Evolutionary conservation across 2,888 invertebrate genomes (phyloP).

Genomic region (Eugnorisma glareosa): DNA sequence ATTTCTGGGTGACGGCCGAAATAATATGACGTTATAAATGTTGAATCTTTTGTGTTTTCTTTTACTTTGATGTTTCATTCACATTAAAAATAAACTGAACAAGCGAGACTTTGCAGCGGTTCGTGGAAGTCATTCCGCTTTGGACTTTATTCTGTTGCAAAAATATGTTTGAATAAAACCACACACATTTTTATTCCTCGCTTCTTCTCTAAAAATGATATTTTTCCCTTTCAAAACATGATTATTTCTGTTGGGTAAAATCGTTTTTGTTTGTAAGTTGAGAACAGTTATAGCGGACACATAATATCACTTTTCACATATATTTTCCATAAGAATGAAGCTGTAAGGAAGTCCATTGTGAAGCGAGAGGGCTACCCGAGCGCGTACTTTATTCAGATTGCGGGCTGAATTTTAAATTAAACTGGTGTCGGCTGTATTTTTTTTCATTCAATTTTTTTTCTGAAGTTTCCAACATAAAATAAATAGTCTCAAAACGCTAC

Average conservation of each 20-base stretch:
- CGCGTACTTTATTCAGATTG: conserved; percentile 59
- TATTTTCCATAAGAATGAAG: conserved; percentile 55
- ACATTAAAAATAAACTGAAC: conserved; percentile 5
- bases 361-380: conserved; percentile 36
- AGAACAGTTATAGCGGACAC: conserved; percentile 25
- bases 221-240: not conserved
- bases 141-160: not conserved
- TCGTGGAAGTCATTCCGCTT: not conserved
- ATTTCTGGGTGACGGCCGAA: conserved; percentile 43
- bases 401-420: conserved; percentile 51
- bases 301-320: conserved; percentile 48
- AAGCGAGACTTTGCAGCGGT: not conserved
- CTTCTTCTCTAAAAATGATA: not conserved
- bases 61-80: conserved; percentile 24
- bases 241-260: not conserved
- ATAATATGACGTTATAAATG: conserved; percentile 37
- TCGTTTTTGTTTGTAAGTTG: conserved; percentile 19
- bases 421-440: conserved; percentile 11
- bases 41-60: conserved; percentile 40
- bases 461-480: conserved; percentile 16
- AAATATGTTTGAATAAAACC: not conserved
- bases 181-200: not conserved
- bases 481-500: conserved; percentile 9
- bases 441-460: conserved; percentile 23
- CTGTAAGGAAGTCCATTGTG: conserved; percentile 58